phyloP scores from a whole-genome alignment of 2,797 vertebrate genomes.

The Pseudocheirus occidentalis region DNA sequence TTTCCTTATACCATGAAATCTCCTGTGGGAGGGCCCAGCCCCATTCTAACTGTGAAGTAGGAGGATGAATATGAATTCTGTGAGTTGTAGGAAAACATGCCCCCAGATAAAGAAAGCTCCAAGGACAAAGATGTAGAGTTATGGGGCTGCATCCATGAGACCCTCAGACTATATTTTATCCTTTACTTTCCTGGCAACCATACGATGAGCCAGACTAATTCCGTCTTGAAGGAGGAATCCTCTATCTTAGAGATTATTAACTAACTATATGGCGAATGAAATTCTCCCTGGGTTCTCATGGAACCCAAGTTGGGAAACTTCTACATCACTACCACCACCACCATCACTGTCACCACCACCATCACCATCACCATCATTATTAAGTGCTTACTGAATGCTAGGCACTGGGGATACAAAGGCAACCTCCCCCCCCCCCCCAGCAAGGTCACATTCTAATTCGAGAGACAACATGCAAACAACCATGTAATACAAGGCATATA shows the following conservation, averaged over 20 bases:
- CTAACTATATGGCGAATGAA: background rate
- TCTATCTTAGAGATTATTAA: background rate
- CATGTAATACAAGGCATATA: background rate
- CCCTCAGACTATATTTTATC: background rate
- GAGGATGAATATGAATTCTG: background rate
- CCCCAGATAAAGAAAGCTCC: background rate
- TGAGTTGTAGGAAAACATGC: background rate
- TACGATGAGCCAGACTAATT: background rate
- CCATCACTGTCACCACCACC: too few relatives aligned
- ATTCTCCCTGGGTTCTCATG: background rate
- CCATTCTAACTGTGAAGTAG: background rate
- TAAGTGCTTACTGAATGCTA: background rate
- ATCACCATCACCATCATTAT: background rate
- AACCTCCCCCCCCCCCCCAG: too few relatives aligned
- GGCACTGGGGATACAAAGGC: background rate
- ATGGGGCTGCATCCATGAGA: background rate
- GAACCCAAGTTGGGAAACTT: background rate
- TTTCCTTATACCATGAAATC: background rate
- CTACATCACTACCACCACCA: background rate
- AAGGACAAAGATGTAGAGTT: background rate
- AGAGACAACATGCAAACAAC: background rate
- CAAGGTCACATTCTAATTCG: background rate
- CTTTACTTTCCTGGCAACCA: background rate
- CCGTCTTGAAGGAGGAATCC: background rate
- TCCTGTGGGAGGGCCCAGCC: background rate